phyloP scores from a whole-genome alignment of 2,888 invertebrate genomes.

The Microplitis deprimator region DNA sequence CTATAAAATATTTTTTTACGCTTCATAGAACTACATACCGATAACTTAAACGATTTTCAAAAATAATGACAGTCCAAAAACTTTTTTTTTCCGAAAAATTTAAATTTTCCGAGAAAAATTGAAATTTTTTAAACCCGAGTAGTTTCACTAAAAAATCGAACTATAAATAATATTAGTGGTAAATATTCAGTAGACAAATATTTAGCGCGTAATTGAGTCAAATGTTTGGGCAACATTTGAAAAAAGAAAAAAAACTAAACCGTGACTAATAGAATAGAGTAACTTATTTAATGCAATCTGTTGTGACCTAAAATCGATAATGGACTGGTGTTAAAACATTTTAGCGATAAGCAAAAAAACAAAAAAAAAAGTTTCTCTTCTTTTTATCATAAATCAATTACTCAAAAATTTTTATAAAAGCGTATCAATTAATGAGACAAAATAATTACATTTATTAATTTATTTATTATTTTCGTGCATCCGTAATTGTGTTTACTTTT shows the following conservation, averaged over 20 bases:
- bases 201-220: neutral
- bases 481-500: neutral
- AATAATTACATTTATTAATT: neutral
- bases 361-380: neutral
- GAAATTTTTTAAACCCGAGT: too few species aligned
- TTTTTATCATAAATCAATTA: conserved; percentile 5
- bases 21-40: too few species aligned
- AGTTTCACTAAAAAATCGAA: neutral
- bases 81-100: too few species aligned
- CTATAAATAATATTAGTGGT: neutral
- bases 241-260: neutral
- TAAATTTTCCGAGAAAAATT: too few species aligned
- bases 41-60: too few species aligned
- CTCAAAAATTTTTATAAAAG: neutral
- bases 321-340: neutral
- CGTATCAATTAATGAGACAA: too few species aligned
- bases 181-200: neutral
- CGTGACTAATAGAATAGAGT: neutral
- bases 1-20: too few species aligned
- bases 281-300: neutral
- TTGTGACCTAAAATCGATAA: neutral
- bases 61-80: too few species aligned
- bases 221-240: neutral
- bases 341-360: neutral
- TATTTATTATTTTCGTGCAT: neutral